Percentiles rank a stretch among this genome's conserved stretches.
Conservation (phyloP, 2,797 vertebrate species). For the Hirundo rustica region DNA sequence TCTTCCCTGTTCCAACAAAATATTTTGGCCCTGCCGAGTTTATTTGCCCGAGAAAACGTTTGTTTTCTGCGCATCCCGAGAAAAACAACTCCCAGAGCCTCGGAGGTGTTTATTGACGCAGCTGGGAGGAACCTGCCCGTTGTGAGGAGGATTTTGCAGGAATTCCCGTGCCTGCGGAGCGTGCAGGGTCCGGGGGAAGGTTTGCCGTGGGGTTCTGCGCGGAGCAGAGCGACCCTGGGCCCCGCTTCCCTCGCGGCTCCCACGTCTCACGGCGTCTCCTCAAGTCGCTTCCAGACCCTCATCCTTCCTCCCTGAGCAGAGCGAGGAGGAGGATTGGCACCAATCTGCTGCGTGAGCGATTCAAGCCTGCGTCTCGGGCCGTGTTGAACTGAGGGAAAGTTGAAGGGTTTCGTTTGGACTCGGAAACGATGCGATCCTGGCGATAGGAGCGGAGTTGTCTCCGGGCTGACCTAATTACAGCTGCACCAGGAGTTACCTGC, state of each 20-base stretch:
- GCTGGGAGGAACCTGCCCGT: not conserved
- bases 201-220: accelerated
- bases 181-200: not conserved
- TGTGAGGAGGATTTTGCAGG: not conserved
- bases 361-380: not conserved
- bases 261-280: accelerated
- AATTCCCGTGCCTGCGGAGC: accelerated
- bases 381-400: not conserved
- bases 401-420: not conserved
- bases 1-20: not conserved
- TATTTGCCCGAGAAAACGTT: not conserved
- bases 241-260: too few species aligned
- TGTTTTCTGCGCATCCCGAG: not conserved
- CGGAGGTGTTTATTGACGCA: not conserved
- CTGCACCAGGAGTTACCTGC: not conserved
- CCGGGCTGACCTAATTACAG: not conserved
- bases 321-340: not conserved
- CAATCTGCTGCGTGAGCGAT: accelerated
- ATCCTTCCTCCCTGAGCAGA: not conserved
- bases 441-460: not conserved
- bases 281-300: not conserved
- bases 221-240: not conserved
- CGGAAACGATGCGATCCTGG: not conserved
- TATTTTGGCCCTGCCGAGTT: not conserved
- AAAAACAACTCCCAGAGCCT: not conserved